Base-by-base conservation (phyloP, 2,113 vertebrate genomes). In the Lutjanus erythropterus region DNA sequence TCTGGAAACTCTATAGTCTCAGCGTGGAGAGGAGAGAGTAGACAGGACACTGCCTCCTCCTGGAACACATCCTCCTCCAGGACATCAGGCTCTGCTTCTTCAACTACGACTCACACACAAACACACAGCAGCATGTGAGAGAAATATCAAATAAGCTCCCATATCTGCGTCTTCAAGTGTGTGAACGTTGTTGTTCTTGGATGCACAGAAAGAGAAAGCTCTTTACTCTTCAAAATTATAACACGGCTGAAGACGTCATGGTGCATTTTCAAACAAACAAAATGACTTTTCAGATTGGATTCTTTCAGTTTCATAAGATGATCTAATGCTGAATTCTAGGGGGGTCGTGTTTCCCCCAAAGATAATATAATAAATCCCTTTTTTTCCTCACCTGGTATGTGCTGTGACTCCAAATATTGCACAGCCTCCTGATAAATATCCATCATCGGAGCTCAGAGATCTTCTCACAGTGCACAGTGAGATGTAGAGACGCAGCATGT, bases 61-160 rank as follows among this genome's bases (percentile, higher is more conserved):
- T 29, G 76, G 78, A 94, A 95, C n/a, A 95, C 94, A 15, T 95
- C 94, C 41, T 93, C 93, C 56, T 91, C 82, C 75, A 92, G 46
- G 7, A 81, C 69, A 1, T 93, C 90, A 19, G 78, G 0, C 25
- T 90, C 84, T 8, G 66, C 15, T n/a, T n/a, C 37, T 16, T 90
- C 78, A 21, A 50, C 70, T 52, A 59, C 75, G 47, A 73, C 44
- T 71, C 18, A 72, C 3, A 58, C n/a, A 52, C 41, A 87, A 3
- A 67, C 4, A 41, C 25, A 46, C 3, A 39, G 2, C 7, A 5
- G 2, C 4, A 64, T 41, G 42, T 19, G 12, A 37, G 3, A 21
- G 9, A 18, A 31, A 37, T 16, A 11, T 33, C 49, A 21, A 7
- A 12, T 1, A 19, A 19, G 19, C 58, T 65, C 31, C 60, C 2